Evolutionary conservation across 2,113 vertebrate genomes (phyloP).

Genomic region (Hirundichthys speculiger): DNA sequence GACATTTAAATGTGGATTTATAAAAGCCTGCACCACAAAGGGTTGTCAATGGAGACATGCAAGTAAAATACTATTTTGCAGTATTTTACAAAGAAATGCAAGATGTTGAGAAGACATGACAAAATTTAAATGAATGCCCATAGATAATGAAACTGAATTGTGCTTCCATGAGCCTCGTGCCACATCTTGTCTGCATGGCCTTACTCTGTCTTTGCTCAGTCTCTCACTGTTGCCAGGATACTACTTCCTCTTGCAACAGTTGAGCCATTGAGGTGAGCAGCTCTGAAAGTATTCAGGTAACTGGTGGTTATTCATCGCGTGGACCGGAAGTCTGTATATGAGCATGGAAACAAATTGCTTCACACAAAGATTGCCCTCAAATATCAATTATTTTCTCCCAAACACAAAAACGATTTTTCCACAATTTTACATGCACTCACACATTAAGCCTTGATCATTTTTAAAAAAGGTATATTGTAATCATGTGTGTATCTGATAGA

Average conservation of each 20-base stretch:
- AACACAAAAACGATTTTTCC: too few species aligned
- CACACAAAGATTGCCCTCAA: background rate
- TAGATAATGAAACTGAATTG: conserved; percentile 33
- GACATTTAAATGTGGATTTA: conserved; percentile 24
- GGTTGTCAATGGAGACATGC: background rate
- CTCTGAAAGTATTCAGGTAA: conserved; percentile 67
- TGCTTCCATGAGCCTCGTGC: conserved; percentile 23
- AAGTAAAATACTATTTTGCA: conserved; percentile 6
- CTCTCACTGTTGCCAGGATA: conserved; percentile 81
- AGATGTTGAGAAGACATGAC: conserved; percentile 11
- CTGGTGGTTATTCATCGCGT: conserved; percentile 47
- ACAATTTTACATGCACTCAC: background rate
- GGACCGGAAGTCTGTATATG: conserved; percentile 70
- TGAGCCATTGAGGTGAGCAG: conserved; percentile 58
- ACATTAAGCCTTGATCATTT: background rate
- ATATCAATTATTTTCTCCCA: too few species aligned
- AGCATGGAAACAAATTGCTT: background rate
- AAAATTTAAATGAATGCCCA: conserved; percentile 17
- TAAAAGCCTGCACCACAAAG: conserved; percentile 18
- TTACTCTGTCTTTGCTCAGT: conserved; percentile 77
- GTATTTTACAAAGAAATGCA: conserved; percentile 9
- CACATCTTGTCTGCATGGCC: conserved; percentile 65
- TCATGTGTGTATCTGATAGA: too few species aligned
- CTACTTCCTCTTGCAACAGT: conserved; percentile 80
- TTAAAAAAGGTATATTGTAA: too few species aligned